These are phyloP conservation scores for Liparis tanakae DNA, from an alignment of 2,797 vertebrate genomes.

Conservation along the genomic window DNA sequence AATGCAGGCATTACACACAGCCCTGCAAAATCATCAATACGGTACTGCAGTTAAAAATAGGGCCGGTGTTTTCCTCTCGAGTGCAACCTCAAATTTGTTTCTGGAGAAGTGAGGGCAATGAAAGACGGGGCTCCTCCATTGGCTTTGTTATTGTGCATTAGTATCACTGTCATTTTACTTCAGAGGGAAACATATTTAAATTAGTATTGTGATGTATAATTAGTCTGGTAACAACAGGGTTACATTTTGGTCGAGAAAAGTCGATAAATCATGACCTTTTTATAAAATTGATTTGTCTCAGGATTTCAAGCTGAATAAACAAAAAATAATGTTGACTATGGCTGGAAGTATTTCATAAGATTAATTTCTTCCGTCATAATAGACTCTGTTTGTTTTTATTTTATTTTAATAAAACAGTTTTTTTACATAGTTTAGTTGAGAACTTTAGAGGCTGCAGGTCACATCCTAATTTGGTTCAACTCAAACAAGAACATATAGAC, in stretches of 20 bases:
- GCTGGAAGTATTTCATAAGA: not conserved
- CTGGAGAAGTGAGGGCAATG: conserved; percentile 13
- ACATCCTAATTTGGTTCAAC: not conserved
- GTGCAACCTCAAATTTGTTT: conserved; percentile 39
- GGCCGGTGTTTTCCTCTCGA: conserved; percentile 38
- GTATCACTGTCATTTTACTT: not conserved
- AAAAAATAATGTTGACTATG: not conserved
- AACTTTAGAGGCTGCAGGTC: not conserved
- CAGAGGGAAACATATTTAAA: not conserved
- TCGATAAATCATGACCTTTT: not conserved
- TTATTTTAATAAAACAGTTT: not conserved
- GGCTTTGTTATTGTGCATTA: conserved; percentile 5
- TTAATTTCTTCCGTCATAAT: not conserved
- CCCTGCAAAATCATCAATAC: conserved; percentile 77
- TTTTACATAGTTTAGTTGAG: not conserved
- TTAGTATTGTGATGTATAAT: not conserved
- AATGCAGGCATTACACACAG: conserved; percentile 70
- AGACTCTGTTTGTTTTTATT: not conserved
- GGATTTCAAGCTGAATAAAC: conserved; percentile 17
- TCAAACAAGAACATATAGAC: not conserved
- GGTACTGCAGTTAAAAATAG: conserved; percentile 63
- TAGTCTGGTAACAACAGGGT: not conserved
- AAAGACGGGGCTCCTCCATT: not conserved
- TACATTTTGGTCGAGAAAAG: not conserved
- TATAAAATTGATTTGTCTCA: not conserved